Evolutionary conservation across 2,113 vertebrate genomes (phyloP), one percentile per base, ranked within the genome.

Genomic region (Lepisosteus oculatus): DNA sequence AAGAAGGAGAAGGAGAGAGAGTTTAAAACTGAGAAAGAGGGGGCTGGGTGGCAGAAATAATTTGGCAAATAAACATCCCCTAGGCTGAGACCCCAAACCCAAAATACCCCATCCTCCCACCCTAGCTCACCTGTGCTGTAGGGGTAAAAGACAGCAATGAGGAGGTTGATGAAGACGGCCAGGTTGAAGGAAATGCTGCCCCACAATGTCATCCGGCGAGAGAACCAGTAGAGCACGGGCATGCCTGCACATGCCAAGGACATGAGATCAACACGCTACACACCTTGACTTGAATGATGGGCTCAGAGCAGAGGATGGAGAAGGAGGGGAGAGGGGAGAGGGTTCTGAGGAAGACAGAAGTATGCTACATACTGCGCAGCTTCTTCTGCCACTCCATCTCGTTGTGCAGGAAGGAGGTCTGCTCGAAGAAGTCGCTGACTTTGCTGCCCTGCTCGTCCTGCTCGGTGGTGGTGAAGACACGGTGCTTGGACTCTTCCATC

Each of bases 361-460:
- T 41, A 29, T 29, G 17, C 17, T 29, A 63, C 95, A 93, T 89
- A 99, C 97, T 98, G 82, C 96, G 91, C 65, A 99, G 93, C 73
- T 97, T 97, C 86, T 95, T 96, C 91, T 99, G 97, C 97, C 97
- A 99, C 81, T 98, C 95, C 97, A 99, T 99, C 89, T 99, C 97
- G 12, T 98, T 98, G 74, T 99, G 96, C 68, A 99, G 92, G 84
- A 98, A 98, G 77, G 94, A 93, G 0, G 94, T 93, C 80, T 97
- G 96, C 78, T 98, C 93, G 0, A 99, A 99, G 90, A 97, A 99
- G 82, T 98, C 93, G 4, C 95, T 97, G 90, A 99, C 95, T 90
- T 99, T 99, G 88, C 97, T 99, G 85, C 97, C 95, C 85, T 99
- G 97, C 80, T 99, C 97, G 0, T 99, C 97, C 86, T 96, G 97